Base-by-base conservation (phyloP, 2,113 vertebrate genomes). In the Phalacrocorax pelagicus region DNA sequence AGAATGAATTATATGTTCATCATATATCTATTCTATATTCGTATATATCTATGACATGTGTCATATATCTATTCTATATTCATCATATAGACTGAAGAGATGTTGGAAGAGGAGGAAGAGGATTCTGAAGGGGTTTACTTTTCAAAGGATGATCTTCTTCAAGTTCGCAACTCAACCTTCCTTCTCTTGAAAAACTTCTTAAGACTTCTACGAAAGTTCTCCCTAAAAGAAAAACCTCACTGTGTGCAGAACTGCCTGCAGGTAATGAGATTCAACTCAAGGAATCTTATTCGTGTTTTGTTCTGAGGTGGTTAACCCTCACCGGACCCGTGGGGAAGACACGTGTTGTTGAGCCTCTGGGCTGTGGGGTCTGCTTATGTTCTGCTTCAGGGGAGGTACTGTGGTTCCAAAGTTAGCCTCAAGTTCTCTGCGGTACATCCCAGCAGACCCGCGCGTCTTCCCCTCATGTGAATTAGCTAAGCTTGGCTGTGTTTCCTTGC, bases 151-250 rank as follows among this genome's bases (percentile, higher is more conserved):
- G 98, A 99, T 81, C 93, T 99, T 84, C 92, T 98, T 88, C 98
- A 97, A 86, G 90, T 99, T 72, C 98, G 99, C 72, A 95, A 99
- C 18, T 96, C 97, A 13, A 80, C 99, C 29, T 98, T 98, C 78
- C 81, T 98, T 3, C 97, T 99, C 62, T 55, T 99, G 77, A 98
- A 98, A 75, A 99, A 98, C 77, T 97, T 99, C 49, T 97, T 99
- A 38, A 98, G 97, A 15, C 98, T 99, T 77, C 97, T 99, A 3
- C 92, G 97, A 5, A 99, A 97, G 24, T 99, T 99, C 87, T 97
- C 99, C 5, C 98, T 99, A 5, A 98, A 98, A 85, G 98, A 99
- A 89, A 98, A 97, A 47, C 98, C 98, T 13, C 98, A 99, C 12
- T 98, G 97, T 66, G n/a, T 98, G 61, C 97, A 97, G 84, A 98